These are phyloP conservation scores for Australoheros scitulus DNA, from an alignment of 2,113 vertebrate species.

Conservation along the genomic window DNA sequence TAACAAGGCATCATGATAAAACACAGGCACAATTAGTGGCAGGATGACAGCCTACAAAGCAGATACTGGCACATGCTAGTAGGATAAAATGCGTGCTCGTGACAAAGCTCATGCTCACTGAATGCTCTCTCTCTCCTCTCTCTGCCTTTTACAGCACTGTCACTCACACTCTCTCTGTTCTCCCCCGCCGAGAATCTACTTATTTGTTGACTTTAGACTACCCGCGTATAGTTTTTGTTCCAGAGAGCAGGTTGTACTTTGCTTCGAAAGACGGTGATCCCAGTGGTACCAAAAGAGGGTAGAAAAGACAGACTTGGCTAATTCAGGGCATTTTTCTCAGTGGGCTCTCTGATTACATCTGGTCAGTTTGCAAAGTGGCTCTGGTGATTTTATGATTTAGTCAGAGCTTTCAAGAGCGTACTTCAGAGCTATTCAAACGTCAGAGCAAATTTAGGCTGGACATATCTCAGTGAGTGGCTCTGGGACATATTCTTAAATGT, in stretches of 20 bases:
- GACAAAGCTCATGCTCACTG: background rate
- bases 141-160: background rate
- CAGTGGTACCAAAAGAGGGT: background rate
- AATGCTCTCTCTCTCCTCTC: slow-evolving; percentile 27
- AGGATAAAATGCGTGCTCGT: slow-evolving; percentile 56
- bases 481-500: slow-evolving; percentile 13
- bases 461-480: slow-evolving; percentile 14
- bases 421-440: slow-evolving; percentile 38
- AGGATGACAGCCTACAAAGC: slow-evolving; percentile 41
- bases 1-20: slow-evolving; percentile 71
- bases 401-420: slow-evolving; percentile 30
- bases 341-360: slow-evolving; percentile 34
- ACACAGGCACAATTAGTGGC: slow-evolving; percentile 67
- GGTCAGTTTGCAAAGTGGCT: slow-evolving; percentile 41
- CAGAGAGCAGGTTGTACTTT: slow-evolving; percentile 5
- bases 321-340: slow-evolving; percentile 35
- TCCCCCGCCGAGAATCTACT: slow-evolving; percentile 3
- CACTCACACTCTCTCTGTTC: slow-evolving; percentile 1
- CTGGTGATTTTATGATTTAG: slow-evolving; percentile 49
- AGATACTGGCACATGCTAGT: slow-evolving; percentile 50
- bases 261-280: slow-evolving; percentile 12
- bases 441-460: slow-evolving; percentile 34
- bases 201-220: slow-evolving; percentile 31
- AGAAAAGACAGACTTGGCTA: slow-evolving; percentile 1
- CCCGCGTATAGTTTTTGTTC: slow-evolving; percentile 12